Percentiles rank a stretch among this genome's conserved stretches.
phyloP scores from a whole-genome alignment of 2,113 vertebrate genomes.

The Brachionichthys hirsutus region DNA sequence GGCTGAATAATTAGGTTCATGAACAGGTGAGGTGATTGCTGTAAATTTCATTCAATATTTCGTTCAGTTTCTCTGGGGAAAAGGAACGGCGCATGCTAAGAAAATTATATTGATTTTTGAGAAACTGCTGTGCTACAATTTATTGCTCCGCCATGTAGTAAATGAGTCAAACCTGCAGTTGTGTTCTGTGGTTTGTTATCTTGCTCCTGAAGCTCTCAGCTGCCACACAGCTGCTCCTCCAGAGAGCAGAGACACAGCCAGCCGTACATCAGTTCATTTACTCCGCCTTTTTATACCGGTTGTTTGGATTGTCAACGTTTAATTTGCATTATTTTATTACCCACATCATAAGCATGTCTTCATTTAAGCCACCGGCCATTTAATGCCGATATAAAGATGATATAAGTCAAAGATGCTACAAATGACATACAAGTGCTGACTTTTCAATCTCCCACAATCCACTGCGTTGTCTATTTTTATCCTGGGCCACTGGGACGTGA shows the following conservation, averaged over 20 bases:
- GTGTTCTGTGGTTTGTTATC: conserved; percentile 17
- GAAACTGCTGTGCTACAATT: conserved; percentile 22
- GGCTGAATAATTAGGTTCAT: conserved; percentile 8
- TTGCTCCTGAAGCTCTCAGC: conserved; percentile 5
- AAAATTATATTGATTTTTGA: conserved; percentile 45
- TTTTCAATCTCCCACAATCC: conserved; percentile 63
- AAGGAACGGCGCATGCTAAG: conserved; percentile 13
- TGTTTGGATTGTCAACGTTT: conserved; percentile 11
- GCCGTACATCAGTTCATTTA: conserved; percentile 11
- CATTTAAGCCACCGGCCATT: conserved; percentile 45
- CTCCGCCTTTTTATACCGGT: conserved; percentile 29
- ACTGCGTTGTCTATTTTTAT: conserved; percentile 66
- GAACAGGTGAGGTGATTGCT: conserved; percentile 4
- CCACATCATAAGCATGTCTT: conserved; percentile 32
- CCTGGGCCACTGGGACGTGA: conserved; percentile 63
- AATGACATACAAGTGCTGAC: conserved; percentile 65
- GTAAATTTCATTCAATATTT: not conserved
- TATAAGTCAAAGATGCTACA: conserved; percentile 50
- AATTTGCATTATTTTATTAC: conserved; percentile 4
- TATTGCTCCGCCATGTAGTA: conserved; percentile 25
- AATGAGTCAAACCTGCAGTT: conserved; percentile 22
- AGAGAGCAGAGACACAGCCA: conserved; percentile 3
- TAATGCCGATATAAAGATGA: conserved; percentile 60
- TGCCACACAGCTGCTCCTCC: not conserved
- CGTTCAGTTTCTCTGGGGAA: conserved; percentile 10